Evolutionary conservation across 2,797 vertebrate species (phyloP).

Genomic region (Lacerta bilineata): DNA sequence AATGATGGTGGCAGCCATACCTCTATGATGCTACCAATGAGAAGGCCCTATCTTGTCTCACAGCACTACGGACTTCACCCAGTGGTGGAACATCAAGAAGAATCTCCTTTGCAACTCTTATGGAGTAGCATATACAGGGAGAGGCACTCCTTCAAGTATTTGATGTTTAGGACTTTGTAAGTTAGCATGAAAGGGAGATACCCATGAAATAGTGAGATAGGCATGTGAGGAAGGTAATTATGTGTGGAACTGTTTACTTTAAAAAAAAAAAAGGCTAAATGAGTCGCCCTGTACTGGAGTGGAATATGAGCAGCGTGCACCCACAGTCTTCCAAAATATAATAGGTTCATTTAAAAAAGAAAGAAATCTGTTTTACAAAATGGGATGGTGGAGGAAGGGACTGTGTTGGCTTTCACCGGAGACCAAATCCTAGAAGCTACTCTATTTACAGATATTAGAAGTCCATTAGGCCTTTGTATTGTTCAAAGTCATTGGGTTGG

Average conservation of each 20-base stretch:
- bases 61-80: not conserved
- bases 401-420: not conserved
- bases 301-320: not conserved
- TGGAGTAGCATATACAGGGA: not conserved
- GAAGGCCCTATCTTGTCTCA: not conserved
- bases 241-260: not conserved
- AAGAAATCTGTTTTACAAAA: not conserved
- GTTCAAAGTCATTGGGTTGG: slow-evolving; percentile 19
- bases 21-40: not conserved
- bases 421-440: not conserved
- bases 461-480: slow-evolving; percentile 15
- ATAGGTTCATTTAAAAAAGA: not conserved
- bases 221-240: not conserved
- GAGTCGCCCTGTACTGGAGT: not conserved
- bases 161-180: not conserved
- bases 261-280: not conserved
- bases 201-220: not conserved
- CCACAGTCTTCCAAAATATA: not conserved
- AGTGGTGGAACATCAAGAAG: not conserved
- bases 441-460: not conserved
- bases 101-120: not conserved
- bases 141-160: not conserved
- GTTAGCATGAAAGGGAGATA: not conserved
- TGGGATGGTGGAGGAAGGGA: not conserved
- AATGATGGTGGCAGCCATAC: not conserved